Percentiles rank a stretch among this genome's conserved stretches.
Evolutionary conservation across 2,797 vertebrate genomes (phyloP).

Genomic region (Enteromius paludinosus): DNA sequence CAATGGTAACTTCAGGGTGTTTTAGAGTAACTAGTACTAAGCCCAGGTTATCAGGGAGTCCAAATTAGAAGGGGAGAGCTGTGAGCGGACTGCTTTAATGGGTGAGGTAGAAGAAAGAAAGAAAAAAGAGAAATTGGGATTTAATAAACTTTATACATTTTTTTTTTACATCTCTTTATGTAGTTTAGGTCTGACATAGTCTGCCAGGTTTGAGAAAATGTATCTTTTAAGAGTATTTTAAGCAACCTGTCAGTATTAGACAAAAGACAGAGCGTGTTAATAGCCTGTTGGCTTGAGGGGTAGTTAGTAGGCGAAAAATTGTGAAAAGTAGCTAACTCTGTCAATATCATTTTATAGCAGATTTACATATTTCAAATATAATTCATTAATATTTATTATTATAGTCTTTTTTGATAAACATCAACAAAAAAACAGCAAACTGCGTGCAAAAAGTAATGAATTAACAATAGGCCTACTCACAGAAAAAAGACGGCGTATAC

Average conservation of each 20-base stretch:
- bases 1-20: background rate
- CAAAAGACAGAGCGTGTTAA: background rate
- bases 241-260: background rate
- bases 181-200: background rate
- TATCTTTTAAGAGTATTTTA: background rate
- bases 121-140: background rate
- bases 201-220: background rate
- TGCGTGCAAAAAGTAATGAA: background rate
- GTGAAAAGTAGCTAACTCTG: background rate
- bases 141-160: conserved; percentile 45
- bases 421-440: background rate
- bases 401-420: background rate
- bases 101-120: conserved; percentile 2
- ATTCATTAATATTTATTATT: background rate
- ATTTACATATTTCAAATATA: background rate
- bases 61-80: conserved; percentile 14
- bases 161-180: background rate
- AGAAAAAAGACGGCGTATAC: background rate
- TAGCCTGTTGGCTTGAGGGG: background rate
- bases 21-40: background rate
- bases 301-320: background rate
- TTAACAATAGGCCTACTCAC: background rate
- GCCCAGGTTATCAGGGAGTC: conserved; percentile 13
- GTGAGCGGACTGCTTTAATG: conserved; percentile 19
- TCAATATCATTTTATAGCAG: background rate